Percentiles rank a stretch among this genome's conserved stretches.
These are phyloP conservation scores for Labeo catla DNA, from an alignment of 2,113 vertebrate genomes.

Conservation along the genomic window DNA sequence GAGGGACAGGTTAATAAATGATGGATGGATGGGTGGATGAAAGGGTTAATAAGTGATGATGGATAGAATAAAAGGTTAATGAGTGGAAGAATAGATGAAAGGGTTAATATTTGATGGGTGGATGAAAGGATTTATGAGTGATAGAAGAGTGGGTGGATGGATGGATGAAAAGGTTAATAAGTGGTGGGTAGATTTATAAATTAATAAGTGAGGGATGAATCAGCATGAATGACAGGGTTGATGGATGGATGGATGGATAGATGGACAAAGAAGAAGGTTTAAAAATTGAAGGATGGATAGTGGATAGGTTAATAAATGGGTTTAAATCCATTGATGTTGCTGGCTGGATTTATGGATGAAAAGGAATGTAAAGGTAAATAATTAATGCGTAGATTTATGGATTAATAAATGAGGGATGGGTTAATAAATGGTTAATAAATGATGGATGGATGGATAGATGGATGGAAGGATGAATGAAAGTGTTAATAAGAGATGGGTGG, in stretches of 20 bases:
- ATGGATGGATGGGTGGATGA: too few species aligned
- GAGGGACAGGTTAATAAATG: too few species aligned
- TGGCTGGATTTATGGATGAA: background rate
- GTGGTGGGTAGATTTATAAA: background rate
- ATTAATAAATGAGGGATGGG: background rate
- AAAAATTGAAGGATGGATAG: background rate
- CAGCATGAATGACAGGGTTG: background rate
- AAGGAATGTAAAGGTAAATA: too few species aligned
- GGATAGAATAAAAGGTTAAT: too few species aligned
- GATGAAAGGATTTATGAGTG: too few species aligned
- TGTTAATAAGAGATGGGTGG: too few species aligned
- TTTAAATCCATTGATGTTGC: background rate
- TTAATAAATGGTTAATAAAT: background rate
- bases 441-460: background rate
- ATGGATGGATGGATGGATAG: background rate
- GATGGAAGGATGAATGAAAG: background rate
- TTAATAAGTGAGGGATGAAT: background rate
- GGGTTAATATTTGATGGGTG: background rate
- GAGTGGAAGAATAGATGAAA: too few species aligned
- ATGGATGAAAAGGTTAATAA: background rate
- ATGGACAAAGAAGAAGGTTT: background rate
- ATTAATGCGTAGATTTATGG: background rate
- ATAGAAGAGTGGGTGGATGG: background rate
- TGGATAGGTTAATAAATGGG: background rate
- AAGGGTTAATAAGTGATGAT: too few species aligned